A percentile compares a stretch with the other conserved stretches of the same genome.
Evolutionary conservation across 2,797 vertebrate species (phyloP).

Genomic region (Lutjanus campechanus): DNA sequence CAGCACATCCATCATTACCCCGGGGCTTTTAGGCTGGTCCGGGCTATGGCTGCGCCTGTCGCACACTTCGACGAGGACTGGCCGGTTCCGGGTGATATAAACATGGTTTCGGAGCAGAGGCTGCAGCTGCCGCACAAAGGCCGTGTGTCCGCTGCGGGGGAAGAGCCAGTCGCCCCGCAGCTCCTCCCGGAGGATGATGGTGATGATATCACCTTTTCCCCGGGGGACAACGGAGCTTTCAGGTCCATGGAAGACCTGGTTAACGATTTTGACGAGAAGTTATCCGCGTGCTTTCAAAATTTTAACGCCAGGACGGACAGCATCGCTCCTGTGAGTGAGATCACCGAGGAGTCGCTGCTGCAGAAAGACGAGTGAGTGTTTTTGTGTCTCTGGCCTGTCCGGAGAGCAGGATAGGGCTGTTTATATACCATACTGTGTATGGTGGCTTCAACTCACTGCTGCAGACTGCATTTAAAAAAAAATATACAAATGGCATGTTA

Average conservation of each 20-base stretch:
- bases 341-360: conserved; percentile 89
- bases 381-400: conserved; percentile 17
- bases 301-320: conserved; percentile 75
- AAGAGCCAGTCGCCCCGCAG: conserved; percentile 42
- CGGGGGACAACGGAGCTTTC: conserved; percentile 45
- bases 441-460: not conserved
- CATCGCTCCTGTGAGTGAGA: conserved; percentile 82
- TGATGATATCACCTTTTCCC: conserved; percentile 49
- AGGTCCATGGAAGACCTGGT: conserved; percentile 77
- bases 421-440: not conserved
- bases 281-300: conserved; percentile 89
- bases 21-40: conserved; percentile 43
- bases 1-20: conserved; percentile 40
- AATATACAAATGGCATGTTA: not conserved
- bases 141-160: conserved; percentile 71
- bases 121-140: conserved; percentile 57
- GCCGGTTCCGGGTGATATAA: conserved; percentile 86
- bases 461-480: not conserved
- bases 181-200: conserved; percentile 44
- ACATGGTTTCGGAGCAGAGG: conserved; percentile 55
- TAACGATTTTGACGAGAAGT: conserved; percentile 86
- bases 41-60: conserved; percentile 83
- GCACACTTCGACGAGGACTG: conserved; percentile 87
- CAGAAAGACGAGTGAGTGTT: conserved; percentile 92
- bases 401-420: not conserved